Percentiles rank a stretch among this genome's conserved stretches.
phyloP scores from a whole-genome alignment of 2,888 invertebrate genomes.

The Troglohyphantes excavatus region DNA sequence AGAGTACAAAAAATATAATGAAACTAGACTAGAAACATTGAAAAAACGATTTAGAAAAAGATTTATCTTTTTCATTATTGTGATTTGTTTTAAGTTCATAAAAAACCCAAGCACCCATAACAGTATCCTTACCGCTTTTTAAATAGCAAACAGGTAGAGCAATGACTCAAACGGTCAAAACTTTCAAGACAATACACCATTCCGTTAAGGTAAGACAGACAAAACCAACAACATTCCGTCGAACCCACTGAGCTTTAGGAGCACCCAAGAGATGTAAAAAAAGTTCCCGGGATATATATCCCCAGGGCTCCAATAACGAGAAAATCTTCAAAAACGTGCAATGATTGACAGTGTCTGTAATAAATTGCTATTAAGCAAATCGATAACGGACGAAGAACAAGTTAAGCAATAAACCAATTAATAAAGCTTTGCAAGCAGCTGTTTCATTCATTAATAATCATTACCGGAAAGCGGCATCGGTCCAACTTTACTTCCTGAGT shows the following conservation, averaged over 20 bases:
- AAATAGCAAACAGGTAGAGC: no score
- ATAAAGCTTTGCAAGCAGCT: conserved; percentile 76
- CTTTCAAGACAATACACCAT: no score
- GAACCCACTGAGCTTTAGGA: neutral
- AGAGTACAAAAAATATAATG: no score
- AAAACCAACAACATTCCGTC: no score
- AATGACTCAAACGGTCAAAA: no score
- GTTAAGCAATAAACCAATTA: conserved; percentile 77
- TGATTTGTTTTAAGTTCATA: no score
- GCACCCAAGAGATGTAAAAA: neutral
- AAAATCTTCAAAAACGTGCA: conserved; percentile 61
- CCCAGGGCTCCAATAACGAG: conserved; percentile 43
- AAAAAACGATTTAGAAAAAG: no score
- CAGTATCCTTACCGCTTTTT: no score
- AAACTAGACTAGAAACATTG: no score
- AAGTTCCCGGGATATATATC: neutral
- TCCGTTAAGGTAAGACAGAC: no score
- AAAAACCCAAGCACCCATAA: no score
- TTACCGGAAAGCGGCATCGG: conserved; percentile 72
- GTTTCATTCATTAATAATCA: conserved; percentile 77
- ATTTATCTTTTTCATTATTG: no score
- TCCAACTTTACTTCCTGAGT: conserved; percentile 70
- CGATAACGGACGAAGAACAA: conserved; percentile 74
- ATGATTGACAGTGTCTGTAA: conserved; percentile 75
- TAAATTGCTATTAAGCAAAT: conserved; percentile 77